A percentile compares a stretch with the other conserved stretches of the same genome.
Evolutionary conservation across 2,113 vertebrate species (phyloP).

Genomic region (Odontophorus gujanensis): DNA sequence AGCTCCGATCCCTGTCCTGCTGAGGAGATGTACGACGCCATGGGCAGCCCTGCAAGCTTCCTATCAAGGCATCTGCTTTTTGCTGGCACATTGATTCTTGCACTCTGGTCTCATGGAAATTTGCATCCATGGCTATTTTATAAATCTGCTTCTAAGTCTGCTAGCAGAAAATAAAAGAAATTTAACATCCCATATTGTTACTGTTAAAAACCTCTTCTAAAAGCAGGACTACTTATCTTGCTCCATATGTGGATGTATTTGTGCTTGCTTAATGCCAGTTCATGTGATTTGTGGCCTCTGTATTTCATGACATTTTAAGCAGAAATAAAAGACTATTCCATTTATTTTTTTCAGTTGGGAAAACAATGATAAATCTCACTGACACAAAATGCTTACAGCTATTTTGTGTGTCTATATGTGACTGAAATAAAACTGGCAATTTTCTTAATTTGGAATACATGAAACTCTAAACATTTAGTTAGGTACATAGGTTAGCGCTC

Average conservation of each 20-base stretch:
- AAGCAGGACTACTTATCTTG: neutral
- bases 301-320: neutral
- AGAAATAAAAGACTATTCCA: neutral
- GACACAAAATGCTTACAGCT: neutral
- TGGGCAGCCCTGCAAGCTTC: rapidly evolving
- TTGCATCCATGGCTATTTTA: neutral
- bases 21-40: rapidly evolving
- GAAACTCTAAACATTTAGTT: neutral
- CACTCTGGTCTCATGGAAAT: neutral
- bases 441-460: neutral
- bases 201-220: neutral
- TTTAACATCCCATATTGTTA: neutral
- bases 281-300: neutral
- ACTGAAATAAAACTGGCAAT: neutral
- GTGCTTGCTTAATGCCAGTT: neutral
- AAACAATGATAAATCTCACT: neutral
- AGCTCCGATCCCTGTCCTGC: neutral
- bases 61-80: neutral
- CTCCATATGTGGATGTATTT: neutral
- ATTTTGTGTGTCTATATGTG: neutral
- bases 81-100: neutral
- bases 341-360: neutral
- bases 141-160: neutral
- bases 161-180: neutral
- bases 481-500: neutral